Evolutionary conservation across 2,113 vertebrate species (phyloP), one percentile per base, ranked within the genome.

Genomic region (Arothron firmamentum): DNA sequence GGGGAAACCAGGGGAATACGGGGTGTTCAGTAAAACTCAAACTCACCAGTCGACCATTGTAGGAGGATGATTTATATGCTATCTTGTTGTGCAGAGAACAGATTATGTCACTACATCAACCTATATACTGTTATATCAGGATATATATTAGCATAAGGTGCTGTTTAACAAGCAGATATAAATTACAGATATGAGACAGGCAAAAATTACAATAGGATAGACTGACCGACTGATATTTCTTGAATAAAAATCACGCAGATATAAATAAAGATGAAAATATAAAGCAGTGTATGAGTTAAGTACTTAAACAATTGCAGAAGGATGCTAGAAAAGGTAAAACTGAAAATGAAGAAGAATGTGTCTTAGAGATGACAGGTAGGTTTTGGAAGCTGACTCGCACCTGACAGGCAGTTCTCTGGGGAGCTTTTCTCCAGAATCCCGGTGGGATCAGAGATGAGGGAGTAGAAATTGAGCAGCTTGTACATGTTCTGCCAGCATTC

Each of bases 401-500:
- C 96, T 91, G 93, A 69, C 64, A 94, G 49, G 90, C 91, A 71
- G 89, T 93, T 89, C 84, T 96, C 95, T 1, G 85, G 88, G 38
- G 95, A 95, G 77, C 92, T 93, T 72, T 95, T 97, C 71, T 99
- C 96, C 84, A 99, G 82, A 87, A 99, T 96, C 52, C 96, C 95
- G 0, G 96, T 98, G 57, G 97, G 97, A 82, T 99, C 96, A 2
- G 96, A 98, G 82, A 99, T 99, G 72, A 99, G 94, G 0, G 97
- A 99, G 74, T 99, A 99, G 85, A 99, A 99, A 88, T 99, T 99
- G 38, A 99, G 88, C 6, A 99, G 87, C 72, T 99, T 99, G 84
- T 99, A 99, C 97, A 99, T 99, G 65, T 99, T 98, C 87, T 99
- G 97, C 97, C 97, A 99, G 83, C 97, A 99, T 77, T 99, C 95